These are phyloP conservation scores for Xenotilapia caudafasciata DNA, from an alignment of 2,113 vertebrate genomes.

Conservation along the genomic window DNA sequence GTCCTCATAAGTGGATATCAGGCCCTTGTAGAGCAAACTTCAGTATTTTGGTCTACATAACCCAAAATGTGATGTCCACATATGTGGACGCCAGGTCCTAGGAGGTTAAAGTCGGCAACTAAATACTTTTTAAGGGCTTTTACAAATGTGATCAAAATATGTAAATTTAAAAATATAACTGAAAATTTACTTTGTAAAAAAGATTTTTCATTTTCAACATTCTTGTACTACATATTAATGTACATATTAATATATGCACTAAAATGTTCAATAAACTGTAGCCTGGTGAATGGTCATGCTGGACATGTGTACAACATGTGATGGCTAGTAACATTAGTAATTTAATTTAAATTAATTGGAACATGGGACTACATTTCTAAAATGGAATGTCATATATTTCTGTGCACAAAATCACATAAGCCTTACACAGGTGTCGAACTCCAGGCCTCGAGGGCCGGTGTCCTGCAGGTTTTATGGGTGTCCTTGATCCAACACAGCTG, in stretches of 20 bases:
- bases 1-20: too few species aligned
- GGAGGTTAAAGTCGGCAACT: too few species aligned
- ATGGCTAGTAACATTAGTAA: neutral
- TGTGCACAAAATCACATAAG: neutral
- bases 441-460: too few species aligned
- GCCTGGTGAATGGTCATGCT: neutral
- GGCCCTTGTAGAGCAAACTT: too few species aligned
- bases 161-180: neutral
- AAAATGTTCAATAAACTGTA: neutral
- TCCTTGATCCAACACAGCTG: too few species aligned
- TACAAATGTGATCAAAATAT: neutral
- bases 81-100: too few species aligned
- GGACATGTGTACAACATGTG: neutral
- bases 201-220: neutral
- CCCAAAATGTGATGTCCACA: too few species aligned
- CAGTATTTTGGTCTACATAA: too few species aligned
- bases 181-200: neutral
- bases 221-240: neutral
- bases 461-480: too few species aligned
- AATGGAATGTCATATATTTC: neutral
- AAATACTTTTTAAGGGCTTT: neutral
- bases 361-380: neutral
- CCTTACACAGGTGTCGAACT: too few species aligned
- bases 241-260: neutral
- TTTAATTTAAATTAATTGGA: neutral